Percentiles rank a stretch among this genome's conserved stretches.
Conservation (phyloP, 2,113 vertebrate genomes). For the Platysternon megacephalum region DNA sequence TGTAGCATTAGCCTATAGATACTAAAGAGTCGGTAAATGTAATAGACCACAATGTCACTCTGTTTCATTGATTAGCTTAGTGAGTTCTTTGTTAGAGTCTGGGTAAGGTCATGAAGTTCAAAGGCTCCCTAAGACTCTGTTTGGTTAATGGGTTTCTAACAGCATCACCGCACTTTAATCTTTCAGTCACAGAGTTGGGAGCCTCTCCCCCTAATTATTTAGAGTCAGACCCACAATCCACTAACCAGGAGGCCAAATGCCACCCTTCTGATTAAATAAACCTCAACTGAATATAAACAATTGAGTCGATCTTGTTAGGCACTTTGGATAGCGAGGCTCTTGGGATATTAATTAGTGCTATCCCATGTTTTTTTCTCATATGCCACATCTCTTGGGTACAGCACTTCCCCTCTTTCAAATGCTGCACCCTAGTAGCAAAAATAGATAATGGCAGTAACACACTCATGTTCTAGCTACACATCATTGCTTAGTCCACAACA, state of each 20-base stretch:
- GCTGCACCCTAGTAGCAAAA: background rate
- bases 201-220: background rate
- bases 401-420: background rate
- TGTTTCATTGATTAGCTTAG: slow-evolving; percentile 43
- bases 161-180: background rate
- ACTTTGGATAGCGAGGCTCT: background rate
- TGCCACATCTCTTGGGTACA: background rate
- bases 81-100: slow-evolving; percentile 40
- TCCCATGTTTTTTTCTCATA: no score
- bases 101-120: slow-evolving; percentile 30
- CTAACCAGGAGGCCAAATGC: slow-evolving; percentile 6
- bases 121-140: slow-evolving; percentile 46
- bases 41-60: slow-evolving; percentile 11
- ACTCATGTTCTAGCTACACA: fast-evolving
- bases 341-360: background rate
- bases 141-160: slow-evolving; percentile 55
- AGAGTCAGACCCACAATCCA: background rate
- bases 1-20: background rate
- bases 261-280: background rate
- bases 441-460: background rate
- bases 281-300: background rate
- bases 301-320: background rate
- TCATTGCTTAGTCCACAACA: background rate
- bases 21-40: background rate
- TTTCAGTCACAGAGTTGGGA: slow-evolving; percentile 12